A percentile compares a stretch with the other conserved stretches of the same genome.
Evolutionary conservation across 2,113 vertebrate genomes (phyloP).

Genomic region (Malaclemys terrapin): DNA sequence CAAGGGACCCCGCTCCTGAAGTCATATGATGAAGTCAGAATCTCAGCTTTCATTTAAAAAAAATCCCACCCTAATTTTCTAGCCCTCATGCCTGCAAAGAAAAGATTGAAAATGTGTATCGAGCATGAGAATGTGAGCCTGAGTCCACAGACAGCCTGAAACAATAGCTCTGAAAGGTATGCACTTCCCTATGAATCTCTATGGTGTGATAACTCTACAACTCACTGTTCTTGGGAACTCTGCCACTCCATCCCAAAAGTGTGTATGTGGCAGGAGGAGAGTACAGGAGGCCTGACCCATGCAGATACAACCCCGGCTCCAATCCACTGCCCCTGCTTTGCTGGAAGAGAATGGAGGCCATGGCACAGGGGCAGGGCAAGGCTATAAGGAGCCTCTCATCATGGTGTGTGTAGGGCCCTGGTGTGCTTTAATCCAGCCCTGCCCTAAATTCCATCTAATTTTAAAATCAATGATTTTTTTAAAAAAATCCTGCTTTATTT

Average conservation of each 20-base stretch:
- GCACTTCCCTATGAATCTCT: background rate
- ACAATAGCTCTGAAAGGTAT: background rate
- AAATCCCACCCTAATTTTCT: background rate
- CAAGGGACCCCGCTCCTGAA: background rate
- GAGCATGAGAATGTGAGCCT: background rate
- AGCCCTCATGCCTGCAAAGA: background rate
- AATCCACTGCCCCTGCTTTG: background rate
- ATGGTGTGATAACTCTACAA: background rate
- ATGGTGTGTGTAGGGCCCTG: background rate
- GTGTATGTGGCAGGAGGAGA: background rate
- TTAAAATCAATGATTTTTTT: slow-evolving; percentile 3
- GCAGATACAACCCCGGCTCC: accelerated
- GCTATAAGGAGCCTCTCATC: background rate
- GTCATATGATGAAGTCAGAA: background rate
- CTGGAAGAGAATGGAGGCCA: background rate
- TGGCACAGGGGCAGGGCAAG: background rate
- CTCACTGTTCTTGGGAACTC: background rate
- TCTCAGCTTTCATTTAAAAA: background rate
- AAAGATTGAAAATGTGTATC: background rate
- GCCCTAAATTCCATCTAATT: background rate
- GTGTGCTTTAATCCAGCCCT: background rate
- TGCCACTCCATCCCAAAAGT: background rate
- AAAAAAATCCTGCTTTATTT: slow-evolving; percentile 10
- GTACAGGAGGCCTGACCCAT: background rate
- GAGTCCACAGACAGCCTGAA: background rate